Evolutionary conservation across 2,888 invertebrate species (phyloP).

Genomic region (Drosophila rellima): DNA sequence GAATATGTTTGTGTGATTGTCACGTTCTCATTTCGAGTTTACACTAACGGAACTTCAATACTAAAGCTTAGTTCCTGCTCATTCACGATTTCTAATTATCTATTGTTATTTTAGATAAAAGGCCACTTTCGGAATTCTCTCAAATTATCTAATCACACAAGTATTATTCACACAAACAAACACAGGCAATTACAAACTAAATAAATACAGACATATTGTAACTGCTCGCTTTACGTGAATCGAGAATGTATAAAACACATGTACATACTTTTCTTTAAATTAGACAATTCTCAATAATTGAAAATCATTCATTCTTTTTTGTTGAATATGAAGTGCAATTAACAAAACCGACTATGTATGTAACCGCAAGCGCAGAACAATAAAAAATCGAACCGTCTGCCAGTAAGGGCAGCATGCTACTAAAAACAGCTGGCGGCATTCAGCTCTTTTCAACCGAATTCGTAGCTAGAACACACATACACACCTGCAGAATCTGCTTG

Average conservation of each 20-base stretch:
- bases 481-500: slow-evolving; percentile 1
- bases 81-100: slow-evolving; percentile 27
- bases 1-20: background rate
- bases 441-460: slow-evolving; percentile 43
- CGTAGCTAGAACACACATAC: slow-evolving; percentile 13
- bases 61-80: slow-evolving; percentile 23
- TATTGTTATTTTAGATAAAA: slow-evolving; percentile 31
- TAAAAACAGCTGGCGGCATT: slow-evolving; percentile 61
- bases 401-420: slow-evolving; percentile 61
- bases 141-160: slow-evolving; percentile 73
- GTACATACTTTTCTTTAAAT: slow-evolving; percentile 44
- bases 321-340: slow-evolving; percentile 38
- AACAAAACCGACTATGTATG: slow-evolving; percentile 17
- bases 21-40: slow-evolving; percentile 26
- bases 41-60: slow-evolving; percentile 9
- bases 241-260: slow-evolving; percentile 4
- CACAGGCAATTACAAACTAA: slow-evolving; percentile 4
- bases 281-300: slow-evolving; percentile 31
- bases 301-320: slow-evolving; percentile 37
- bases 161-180: slow-evolving; percentile 11
- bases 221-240: background rate
- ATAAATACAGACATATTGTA: background rate
- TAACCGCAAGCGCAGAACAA: slow-evolving; percentile 6
- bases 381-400: slow-evolving; percentile 53
- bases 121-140: slow-evolving; percentile 22